Conservation (phyloP, 2,888 invertebrate genomes). For the Eupeodes luniger region DNA sequence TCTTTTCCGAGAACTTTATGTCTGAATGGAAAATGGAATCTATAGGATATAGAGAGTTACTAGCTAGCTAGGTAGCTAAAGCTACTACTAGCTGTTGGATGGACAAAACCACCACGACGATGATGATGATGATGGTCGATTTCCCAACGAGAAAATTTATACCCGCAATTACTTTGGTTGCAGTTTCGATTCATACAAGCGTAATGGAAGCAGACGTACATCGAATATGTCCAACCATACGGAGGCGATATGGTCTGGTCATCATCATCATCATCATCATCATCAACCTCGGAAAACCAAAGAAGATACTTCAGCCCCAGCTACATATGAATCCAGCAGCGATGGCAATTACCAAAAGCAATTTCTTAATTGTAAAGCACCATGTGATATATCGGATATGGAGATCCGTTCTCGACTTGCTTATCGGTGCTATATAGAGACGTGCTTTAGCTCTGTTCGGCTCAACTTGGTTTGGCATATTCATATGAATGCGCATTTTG, state of each 20-base stretch:
- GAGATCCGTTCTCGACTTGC: slow-evolving; percentile 46
- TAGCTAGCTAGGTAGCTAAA: not conserved
- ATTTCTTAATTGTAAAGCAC: slow-evolving; percentile 67
- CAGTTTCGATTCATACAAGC: slow-evolving; percentile 28
- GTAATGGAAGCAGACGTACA: slow-evolving; percentile 30
- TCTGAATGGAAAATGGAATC: not conserved
- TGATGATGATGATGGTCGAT: slow-evolving; percentile 66
- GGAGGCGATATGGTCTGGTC: slow-evolving; percentile 18
- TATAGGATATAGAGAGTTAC: not conserved
- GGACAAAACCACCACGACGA: slow-evolving; percentile 19
- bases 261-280: slow-evolving; percentile 20
- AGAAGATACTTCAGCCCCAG: not conserved
- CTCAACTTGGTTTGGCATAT: not conserved
- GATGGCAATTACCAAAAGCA: slow-evolving; percentile 62
- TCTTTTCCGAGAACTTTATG: slow-evolving; percentile 57
- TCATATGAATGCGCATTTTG: slow-evolving; percentile 20
- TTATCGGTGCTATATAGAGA: not conserved
- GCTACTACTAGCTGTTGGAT: not conserved
- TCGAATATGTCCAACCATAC: slow-evolving; percentile 13
- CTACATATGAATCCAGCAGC: not conserved
- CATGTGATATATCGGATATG: slow-evolving; percentile 64
- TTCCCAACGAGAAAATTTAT: slow-evolving; percentile 66
- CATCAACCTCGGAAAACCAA: not conserved
- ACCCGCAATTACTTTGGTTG: slow-evolving; percentile 52
- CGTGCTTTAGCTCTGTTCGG: not conserved